Percentiles rank a stretch among this genome's conserved stretches.
These are phyloP conservation scores for Pelobates fuscus DNA, from an alignment of 2,113 vertebrate species.

Conservation along the genomic window DNA sequence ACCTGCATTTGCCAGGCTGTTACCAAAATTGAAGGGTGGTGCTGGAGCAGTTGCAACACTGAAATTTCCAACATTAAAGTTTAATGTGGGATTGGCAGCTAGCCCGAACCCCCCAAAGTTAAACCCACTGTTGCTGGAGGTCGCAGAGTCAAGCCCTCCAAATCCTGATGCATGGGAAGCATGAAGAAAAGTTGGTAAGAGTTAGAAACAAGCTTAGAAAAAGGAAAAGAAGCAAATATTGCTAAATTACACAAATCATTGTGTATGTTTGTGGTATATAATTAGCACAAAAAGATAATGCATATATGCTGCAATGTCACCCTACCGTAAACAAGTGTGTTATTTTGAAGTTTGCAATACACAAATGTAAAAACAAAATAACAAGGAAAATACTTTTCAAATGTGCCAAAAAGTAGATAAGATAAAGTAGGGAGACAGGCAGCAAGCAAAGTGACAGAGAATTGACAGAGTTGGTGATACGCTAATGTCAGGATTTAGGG, in stretches of 20 bases:
- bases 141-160: constrained; percentile 94
- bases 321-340: no score
- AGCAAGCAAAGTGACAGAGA: no score
- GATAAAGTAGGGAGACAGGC: no score
- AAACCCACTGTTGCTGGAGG: constrained; percentile 91
- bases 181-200: constrained; percentile 74
- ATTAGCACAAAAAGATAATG: no score
- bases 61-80: constrained; percentile 96
- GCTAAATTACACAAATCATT: not conserved
- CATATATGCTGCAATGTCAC: no score
- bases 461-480: no score
- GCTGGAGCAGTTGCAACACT: constrained; percentile 89
- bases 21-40: constrained; percentile 95
- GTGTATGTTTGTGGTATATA: no score
- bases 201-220: constrained; percentile 50
- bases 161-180: constrained; percentile 85
- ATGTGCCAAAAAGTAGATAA: no score
- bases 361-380: no score
- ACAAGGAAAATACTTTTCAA: no score
- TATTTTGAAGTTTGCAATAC: no score
- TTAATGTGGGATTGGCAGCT: constrained; percentile 90
- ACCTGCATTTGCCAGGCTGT: constrained; percentile 96
- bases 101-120: constrained; percentile 98
- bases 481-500: no score
- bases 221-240: constrained; percentile 7